Conservation (phyloP, 2,113 vertebrate genomes). For the Upupa epops region DNA sequence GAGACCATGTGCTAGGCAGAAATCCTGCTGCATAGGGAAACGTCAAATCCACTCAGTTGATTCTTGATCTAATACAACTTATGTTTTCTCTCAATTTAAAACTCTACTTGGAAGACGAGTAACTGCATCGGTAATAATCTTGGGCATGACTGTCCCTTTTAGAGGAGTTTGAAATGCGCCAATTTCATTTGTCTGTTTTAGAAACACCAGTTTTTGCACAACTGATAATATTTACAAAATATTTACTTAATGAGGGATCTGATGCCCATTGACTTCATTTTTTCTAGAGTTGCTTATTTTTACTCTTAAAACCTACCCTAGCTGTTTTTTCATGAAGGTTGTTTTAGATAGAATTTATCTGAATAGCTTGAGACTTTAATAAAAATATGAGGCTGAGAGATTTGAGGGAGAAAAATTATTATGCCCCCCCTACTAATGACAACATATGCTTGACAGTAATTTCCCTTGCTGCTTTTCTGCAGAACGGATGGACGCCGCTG, state of each 20-base stretch:
- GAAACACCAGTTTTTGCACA: neutral
- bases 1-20: neutral
- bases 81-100: neutral
- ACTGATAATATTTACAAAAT: neutral
- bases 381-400: neutral
- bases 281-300: neutral
- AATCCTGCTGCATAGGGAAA: neutral
- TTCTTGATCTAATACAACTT: neutral
- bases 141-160: neutral
- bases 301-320: neutral
- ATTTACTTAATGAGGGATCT: neutral
- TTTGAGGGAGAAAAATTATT: neutral
- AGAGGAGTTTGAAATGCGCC: neutral
- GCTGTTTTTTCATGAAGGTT: neutral
- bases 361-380: neutral
- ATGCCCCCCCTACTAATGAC: neutral
- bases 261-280: neutral
- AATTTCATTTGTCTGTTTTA: neutral
- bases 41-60: neutral
- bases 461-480: neutral
- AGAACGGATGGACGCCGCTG: conserved; percentile 96
- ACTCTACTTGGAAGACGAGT: neutral
- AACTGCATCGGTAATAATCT: neutral
- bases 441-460: neutral
- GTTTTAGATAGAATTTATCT: neutral